Conservation (phyloP, 2,113 vertebrate species). For the Petrocephalus zakoni region DNA sequence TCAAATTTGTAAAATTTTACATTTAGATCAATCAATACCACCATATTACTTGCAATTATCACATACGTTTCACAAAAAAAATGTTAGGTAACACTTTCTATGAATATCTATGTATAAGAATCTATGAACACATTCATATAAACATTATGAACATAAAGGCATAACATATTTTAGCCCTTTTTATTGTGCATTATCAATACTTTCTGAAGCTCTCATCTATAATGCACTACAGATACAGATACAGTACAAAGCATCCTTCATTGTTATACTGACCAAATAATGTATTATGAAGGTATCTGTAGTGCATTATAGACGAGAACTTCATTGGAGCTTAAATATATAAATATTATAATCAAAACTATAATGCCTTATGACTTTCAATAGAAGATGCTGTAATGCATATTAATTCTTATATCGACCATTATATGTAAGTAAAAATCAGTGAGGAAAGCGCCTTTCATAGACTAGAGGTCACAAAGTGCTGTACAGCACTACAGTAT, state of each 20-base stretch:
- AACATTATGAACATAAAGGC: neutral
- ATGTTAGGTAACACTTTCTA: neutral
- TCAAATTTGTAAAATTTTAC: neutral
- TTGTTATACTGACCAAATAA: neutral
- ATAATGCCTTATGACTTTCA: neutral
- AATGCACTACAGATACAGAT: neutral
- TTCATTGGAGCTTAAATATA: neutral
- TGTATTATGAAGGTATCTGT: neutral
- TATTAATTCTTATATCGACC: neutral
- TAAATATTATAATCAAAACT: neutral
- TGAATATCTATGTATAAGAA: neutral
- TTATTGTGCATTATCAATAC: neutral
- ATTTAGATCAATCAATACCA: neutral
- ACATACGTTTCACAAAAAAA: neutral
- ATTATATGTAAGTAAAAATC: neutral
- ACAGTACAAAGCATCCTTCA: neutral
- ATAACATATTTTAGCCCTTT: too few relatives aligned
- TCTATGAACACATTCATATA: neutral
- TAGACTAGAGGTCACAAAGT: too few relatives aligned
- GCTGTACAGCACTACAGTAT: too few relatives aligned
- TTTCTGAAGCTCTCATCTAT: too few relatives aligned
- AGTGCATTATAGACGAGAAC: neutral
- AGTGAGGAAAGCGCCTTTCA: too few relatives aligned
- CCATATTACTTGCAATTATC: neutral
- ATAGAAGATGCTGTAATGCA: neutral